Evolutionary conservation across 2,888 invertebrate species (phyloP), one percentile per base, ranked within the genome.

Genomic region (Troilus luridus): DNA sequence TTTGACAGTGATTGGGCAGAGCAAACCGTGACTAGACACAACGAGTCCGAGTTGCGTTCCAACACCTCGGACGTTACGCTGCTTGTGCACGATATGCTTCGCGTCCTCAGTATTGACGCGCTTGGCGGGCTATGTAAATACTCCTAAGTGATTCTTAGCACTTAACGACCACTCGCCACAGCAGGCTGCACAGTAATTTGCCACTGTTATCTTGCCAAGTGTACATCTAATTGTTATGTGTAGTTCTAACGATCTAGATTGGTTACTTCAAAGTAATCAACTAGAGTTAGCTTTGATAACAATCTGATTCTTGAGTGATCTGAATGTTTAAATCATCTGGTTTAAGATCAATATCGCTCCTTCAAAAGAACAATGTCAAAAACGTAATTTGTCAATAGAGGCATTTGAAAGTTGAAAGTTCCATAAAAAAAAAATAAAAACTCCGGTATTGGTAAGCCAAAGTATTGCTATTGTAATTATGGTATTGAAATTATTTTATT

Each of bases 61-160:
- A 77, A 41, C 9, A 41, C 27, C 72, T 77, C 41, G 17, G 17
- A 27, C 17, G 67, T 67, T 67, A 12, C 24, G 67, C 24, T 67
- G 24, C 3, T 0, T 0, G 72, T 41, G 41, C 72, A 41, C 72
- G 72, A 77, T 77, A 41, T 77, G 72, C 7, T 77, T 17, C 72
- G 17, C 72, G 17, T 19, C 17, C 72, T 41, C 14, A 41, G 27
- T 77, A 77, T 77, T 77, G 72, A 77, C 72, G 72, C 41, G 72
- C 72, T 77, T 77, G 27, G 72, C 17, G 72, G 41, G 9, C 72
- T 77, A 77, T 77, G 72, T 77, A 77, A 77, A 77, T 77, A 0
- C 10, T 27, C 41, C 41, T 77, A 77, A 77, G 72, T 77, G 72
- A 77, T 77, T 77, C 72, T 77, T 77, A 77, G 27, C 72, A 21